These are phyloP conservation scores for Agriopis leucophaearia DNA, from an alignment of 2,888 invertebrate genomes.

Conservation along the genomic window DNA sequence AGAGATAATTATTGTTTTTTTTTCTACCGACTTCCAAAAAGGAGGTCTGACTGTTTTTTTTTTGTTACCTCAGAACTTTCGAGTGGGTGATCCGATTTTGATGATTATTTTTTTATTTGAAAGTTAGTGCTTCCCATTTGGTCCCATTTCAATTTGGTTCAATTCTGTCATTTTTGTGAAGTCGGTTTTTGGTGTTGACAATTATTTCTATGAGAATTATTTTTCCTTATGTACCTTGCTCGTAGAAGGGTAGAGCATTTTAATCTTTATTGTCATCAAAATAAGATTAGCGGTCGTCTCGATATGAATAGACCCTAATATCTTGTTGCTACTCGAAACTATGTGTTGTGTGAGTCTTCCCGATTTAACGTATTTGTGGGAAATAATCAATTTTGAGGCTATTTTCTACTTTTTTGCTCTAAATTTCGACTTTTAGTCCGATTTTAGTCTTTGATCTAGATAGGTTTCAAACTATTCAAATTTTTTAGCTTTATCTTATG, in stretches of 20 bases:
- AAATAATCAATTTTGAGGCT: not conserved
- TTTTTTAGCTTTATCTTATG: constrained; percentile 19
- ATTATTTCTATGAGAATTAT: too few relatives aligned
- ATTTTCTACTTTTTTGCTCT: not conserved
- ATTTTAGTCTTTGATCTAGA: not conserved
- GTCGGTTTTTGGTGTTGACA: too few relatives aligned
- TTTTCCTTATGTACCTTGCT: too few relatives aligned
- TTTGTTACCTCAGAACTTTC: too few relatives aligned
- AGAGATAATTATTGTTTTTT: too few relatives aligned
- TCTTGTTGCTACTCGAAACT: not conserved
- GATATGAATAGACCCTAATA: not conserved
- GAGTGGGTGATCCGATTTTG: too few relatives aligned
- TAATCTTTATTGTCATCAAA: not conserved
- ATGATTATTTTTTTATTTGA: too few relatives aligned
- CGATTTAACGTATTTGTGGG: not conserved
- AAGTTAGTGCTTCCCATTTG: too few relatives aligned
- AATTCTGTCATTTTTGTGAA: too few relatives aligned
- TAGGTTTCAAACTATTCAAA: constrained; percentile 3
- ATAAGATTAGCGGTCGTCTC: not conserved
- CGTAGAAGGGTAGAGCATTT: not conserved
- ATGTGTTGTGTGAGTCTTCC: constrained; percentile 3
- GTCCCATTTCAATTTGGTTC: too few relatives aligned
- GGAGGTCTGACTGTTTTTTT: too few relatives aligned
- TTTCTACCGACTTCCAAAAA: too few relatives aligned
- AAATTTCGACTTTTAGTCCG: not conserved